phyloP scores from a whole-genome alignment of 2,113 vertebrate genomes.

The Mesitornis unicolor region DNA sequence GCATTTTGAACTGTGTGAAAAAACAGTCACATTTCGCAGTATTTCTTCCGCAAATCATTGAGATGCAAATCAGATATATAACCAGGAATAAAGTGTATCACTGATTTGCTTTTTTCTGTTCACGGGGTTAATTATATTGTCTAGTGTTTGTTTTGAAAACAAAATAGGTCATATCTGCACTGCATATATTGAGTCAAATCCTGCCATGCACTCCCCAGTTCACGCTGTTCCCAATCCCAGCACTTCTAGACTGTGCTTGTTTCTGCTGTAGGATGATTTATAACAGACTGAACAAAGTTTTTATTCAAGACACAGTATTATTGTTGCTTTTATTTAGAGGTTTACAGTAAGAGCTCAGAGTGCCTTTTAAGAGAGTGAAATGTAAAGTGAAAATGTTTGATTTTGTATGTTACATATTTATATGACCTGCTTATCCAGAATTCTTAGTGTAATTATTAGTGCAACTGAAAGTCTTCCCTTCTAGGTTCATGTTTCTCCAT shows the following conservation, averaged over 20 bases:
- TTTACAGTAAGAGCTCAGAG: not conserved
- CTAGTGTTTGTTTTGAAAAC: not conserved
- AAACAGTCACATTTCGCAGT: not conserved
- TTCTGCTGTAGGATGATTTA: slow-evolving; percentile 31
- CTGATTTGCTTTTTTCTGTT: not conserved
- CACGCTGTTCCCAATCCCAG: not conserved
- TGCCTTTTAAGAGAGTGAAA: slow-evolving; percentile 49
- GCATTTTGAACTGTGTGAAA: not conserved
- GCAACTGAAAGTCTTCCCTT: slow-evolving; percentile 58
- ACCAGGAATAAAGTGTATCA: not conserved
- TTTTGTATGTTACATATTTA: slow-evolving; percentile 49
- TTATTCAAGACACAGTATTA: slow-evolving; percentile 13
- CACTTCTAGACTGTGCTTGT: slow-evolving; percentile 8
- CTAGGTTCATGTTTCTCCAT: slow-evolving; percentile 70
- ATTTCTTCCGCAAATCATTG: not conserved
- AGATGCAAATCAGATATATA: not conserved
- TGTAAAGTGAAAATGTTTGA: slow-evolving; percentile 40
- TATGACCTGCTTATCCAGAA: slow-evolving; percentile 57
- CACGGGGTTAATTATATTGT: not conserved
- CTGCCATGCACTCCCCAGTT: not conserved
- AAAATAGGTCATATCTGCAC: not conserved
- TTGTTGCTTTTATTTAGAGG: slow-evolving; percentile 52
- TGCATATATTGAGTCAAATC: not conserved
- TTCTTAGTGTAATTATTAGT: slow-evolving; percentile 56
- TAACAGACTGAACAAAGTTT: slow-evolving; percentile 2